Percentiles rank a stretch among this genome's conserved stretches.
These are phyloP conservation scores for Alethe castanea DNA, from an alignment of 2,113 vertebrate species.

Conservation along the genomic window DNA sequence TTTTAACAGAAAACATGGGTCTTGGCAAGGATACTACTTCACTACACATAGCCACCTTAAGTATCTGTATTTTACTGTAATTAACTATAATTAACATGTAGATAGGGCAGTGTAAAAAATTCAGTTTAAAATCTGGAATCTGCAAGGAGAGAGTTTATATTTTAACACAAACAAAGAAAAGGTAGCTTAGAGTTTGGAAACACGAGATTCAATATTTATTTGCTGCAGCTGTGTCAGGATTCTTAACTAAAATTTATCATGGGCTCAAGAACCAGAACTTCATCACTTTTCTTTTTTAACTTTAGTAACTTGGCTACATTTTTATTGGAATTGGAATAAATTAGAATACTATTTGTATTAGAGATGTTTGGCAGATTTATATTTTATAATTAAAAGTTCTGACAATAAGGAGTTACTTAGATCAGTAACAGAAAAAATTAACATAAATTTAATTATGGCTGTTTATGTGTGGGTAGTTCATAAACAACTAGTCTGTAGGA, in stretches of 20 bases:
- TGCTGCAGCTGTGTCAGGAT: background rate
- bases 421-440: background rate
- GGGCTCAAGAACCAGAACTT: background rate
- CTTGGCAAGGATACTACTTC: background rate
- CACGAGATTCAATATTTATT: background rate
- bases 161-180: background rate
- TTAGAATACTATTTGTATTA: background rate
- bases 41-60: background rate
- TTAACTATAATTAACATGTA: background rate
- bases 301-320: background rate
- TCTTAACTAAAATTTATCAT: background rate
- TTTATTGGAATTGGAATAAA: background rate
- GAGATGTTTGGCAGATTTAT: background rate
- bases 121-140: background rate
- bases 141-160: background rate
- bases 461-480: background rate
- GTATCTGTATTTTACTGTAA: background rate
- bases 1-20: background rate
- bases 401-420: background rate
- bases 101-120: background rate
- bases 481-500: background rate
- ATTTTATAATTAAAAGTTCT: background rate
- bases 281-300: background rate
- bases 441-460: slow-evolving; percentile 6
- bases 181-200: background rate